Conservation (phyloP, 2,888 invertebrate species). For the Galeruca laticollis region DNA sequence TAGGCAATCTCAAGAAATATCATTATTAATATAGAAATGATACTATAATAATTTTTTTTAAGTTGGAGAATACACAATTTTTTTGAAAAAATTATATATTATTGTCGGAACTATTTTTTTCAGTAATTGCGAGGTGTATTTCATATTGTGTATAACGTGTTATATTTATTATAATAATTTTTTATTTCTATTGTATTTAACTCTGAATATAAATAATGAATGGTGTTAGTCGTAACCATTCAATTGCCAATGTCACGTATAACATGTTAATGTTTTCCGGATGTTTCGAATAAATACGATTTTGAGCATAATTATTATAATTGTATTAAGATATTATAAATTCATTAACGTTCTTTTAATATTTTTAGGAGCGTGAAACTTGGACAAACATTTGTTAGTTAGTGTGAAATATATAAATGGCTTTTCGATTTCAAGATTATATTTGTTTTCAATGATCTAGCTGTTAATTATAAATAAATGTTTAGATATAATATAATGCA, state of each 20-base stretch:
- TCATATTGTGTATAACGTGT: constrained; percentile 15
- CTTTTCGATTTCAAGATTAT: too few species aligned
- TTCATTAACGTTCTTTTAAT: constrained; percentile 39
- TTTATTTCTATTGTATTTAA: constrained; percentile 10
- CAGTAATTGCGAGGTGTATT: neutral
- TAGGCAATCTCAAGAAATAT: too few species aligned
- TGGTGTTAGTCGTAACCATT: constrained; percentile 28
- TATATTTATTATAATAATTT: constrained; percentile 21
- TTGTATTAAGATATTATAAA: constrained; percentile 49
- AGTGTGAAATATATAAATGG: too few species aligned
- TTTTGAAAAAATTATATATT: neutral
- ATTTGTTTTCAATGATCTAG: too few species aligned
- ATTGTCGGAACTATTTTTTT: neutral
- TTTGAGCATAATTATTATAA: constrained; percentile 46
- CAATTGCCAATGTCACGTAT: constrained; percentile 44
- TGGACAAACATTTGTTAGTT: neutral
- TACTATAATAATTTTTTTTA: too few species aligned
- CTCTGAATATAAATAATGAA: constrained; percentile 26
- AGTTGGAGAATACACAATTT: too few species aligned
- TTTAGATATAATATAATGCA: too few species aligned
- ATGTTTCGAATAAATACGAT: constrained; percentile 44
- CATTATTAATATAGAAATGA: too few species aligned
- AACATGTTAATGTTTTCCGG: constrained; percentile 44
- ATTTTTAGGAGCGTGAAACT: constrained; percentile 12
- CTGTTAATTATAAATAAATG: too few species aligned